A percentile compares a stretch with the other conserved stretches of the same genome.
phyloP scores from a whole-genome alignment of 2,797 vertebrate genomes.

The Sebastes wilsoni region DNA sequence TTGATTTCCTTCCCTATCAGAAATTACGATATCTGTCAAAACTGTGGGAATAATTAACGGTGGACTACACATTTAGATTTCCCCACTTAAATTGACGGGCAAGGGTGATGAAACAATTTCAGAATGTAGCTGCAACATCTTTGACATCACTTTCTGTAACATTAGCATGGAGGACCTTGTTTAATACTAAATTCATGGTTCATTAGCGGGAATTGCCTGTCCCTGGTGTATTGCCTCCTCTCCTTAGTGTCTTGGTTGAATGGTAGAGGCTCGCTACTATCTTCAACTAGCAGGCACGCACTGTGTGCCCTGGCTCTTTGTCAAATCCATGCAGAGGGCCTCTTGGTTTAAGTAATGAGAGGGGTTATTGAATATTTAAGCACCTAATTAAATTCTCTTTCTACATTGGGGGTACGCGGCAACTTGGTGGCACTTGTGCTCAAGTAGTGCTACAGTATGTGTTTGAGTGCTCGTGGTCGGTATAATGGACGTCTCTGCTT shows the following conservation, averaged over 20 bases:
- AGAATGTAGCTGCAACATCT: conserved; percentile 44
- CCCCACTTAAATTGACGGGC: background rate
- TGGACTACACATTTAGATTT: background rate
- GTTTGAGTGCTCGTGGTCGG: conserved; percentile 13
- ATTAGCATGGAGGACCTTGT: conserved; percentile 27
- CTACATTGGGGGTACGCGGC: conserved; percentile 41
- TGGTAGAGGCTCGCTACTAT: conserved; percentile 62
- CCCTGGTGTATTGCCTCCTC: conserved; percentile 30
- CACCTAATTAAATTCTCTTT: conserved; percentile 77
- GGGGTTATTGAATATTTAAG: conserved; percentile 81
- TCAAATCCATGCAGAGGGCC: conserved; percentile 70
- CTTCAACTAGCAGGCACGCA: conserved; percentile 69
- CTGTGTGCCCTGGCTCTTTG: conserved; percentile 63
- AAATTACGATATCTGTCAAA: conserved; percentile 4
- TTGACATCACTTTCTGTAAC: conserved; percentile 33
- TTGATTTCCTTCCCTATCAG: background rate
- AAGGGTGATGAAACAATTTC: conserved; percentile 51
- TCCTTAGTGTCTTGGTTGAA: conserved; percentile 46
- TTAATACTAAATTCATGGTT: conserved; percentile 46
- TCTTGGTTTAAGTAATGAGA: conserved; percentile 78
- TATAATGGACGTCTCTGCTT: conserved; percentile 18
- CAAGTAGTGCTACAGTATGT: conserved; percentile 37
- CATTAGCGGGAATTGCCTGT: conserved; percentile 38
- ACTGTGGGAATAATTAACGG: background rate
- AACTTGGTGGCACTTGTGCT: conserved; percentile 62